phyloP scores from a whole-genome alignment of 2,888 invertebrate genomes.

The Orthosia gracilis region DNA sequence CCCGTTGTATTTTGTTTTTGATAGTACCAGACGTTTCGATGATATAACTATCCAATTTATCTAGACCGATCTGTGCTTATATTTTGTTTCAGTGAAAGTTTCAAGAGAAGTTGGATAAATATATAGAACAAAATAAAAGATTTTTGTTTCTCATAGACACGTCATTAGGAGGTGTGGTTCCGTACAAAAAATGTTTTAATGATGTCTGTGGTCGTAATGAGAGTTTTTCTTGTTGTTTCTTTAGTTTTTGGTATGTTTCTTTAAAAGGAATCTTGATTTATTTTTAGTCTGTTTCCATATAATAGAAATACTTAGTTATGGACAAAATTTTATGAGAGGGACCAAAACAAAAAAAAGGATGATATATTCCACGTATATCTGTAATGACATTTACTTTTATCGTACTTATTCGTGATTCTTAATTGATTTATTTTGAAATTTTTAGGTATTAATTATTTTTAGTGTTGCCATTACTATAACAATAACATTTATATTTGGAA shows the following conservation, averaged over 20 bases:
- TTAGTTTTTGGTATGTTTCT: constrained; percentile 14
- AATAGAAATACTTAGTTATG: neutral
- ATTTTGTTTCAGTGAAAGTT: constrained; percentile 19
- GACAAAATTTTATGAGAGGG: neutral
- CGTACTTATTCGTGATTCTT: too few species aligned
- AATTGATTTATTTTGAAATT: neutral
- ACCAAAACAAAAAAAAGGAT: neutral
- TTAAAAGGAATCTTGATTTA: constrained; percentile 10
- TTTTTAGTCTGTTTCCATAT: neutral
- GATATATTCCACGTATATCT: neutral
- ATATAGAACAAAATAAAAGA: constrained; percentile 71
- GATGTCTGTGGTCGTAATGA: constrained; percentile 50
- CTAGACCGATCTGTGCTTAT: constrained; percentile 39
- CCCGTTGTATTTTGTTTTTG: constrained; percentile 1
- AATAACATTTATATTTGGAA: neutral
- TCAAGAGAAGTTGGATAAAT: constrained; percentile 50
- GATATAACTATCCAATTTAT: constrained; percentile 69
- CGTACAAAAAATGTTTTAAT: constrained; percentile 68
- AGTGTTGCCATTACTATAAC: neutral
- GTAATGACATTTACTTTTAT: neutral
- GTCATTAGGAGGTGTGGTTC: constrained; percentile 66
- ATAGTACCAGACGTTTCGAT: constrained; percentile 63
- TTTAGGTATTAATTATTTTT: neutral
- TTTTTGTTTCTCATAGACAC: constrained; percentile 53
- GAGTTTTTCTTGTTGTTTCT: constrained; percentile 39